Conservation (phyloP, 2,888 invertebrate genomes). For the Zootermopsis nevadensis region DNA sequence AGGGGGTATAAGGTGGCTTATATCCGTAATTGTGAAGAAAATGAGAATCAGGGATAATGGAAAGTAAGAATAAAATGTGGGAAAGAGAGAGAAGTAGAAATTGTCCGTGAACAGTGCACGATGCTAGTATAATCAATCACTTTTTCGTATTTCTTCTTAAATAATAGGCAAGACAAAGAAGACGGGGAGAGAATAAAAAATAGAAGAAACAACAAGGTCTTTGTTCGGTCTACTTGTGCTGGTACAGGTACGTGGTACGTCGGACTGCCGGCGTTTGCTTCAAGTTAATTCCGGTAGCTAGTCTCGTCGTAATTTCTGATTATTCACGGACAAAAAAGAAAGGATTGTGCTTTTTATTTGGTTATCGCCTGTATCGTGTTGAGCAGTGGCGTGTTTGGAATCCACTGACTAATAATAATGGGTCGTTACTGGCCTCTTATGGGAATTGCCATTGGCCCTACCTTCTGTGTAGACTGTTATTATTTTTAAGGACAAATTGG, state of each 20-base stretch:
- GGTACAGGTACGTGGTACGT: conserved; percentile 1
- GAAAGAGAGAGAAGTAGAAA: conserved; percentile 19
- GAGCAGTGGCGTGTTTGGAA: conserved; percentile 10
- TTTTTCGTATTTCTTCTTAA: conserved; percentile 44
- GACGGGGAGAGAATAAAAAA: neutral
- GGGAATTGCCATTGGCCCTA: too few relatives aligned
- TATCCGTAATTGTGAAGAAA: conserved; percentile 41
- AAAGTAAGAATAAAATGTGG: conserved; percentile 10
- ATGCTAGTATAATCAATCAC: conserved; percentile 48
- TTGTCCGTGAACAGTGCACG: conserved; percentile 36
- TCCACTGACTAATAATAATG: too few relatives aligned
- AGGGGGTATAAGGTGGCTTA: conserved; percentile 28
- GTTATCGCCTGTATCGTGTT: conserved; percentile 17
- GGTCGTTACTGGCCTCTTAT: too few relatives aligned
- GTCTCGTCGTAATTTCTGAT: conserved; percentile 51
- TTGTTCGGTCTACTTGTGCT: conserved; percentile 10
- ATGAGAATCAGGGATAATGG: conserved; percentile 28
- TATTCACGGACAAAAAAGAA: conserved; percentile 46
- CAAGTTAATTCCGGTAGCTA: conserved; percentile 50
- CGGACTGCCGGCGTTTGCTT: conserved; percentile 1
- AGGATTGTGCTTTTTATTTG: conserved; percentile 21
- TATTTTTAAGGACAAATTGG: too few relatives aligned
- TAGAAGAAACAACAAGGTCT: conserved; percentile 14
- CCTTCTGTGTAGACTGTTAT: too few relatives aligned
- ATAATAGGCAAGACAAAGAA: conserved; percentile 40